Conservation (phyloP, 2,888 invertebrate genomes). For the Tuberolachnus salignus region DNA sequence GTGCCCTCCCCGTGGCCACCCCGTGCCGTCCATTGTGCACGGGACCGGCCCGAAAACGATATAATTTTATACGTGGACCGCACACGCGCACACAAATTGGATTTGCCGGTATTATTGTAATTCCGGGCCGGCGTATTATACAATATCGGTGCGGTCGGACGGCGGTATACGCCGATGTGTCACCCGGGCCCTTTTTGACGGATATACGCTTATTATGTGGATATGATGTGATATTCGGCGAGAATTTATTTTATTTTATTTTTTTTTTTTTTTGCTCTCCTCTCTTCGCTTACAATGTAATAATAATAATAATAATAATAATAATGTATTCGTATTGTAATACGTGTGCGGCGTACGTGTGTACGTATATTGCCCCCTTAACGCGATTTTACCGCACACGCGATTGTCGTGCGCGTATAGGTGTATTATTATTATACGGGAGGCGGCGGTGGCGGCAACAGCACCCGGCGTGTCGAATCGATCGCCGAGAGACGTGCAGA, state of each 20-base stretch:
- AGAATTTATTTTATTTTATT: not conserved
- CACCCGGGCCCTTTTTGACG: constrained; percentile 50
- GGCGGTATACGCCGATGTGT: constrained; percentile 14
- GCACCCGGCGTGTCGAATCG: constrained; percentile 51
- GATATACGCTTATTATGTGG: constrained; percentile 12
- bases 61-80: too few relatives aligned
- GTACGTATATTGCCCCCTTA: not conserved
- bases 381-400: constrained; percentile 12
- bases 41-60: not conserved
- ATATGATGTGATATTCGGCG: too few relatives aligned
- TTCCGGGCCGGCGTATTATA: not conserved
- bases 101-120: constrained; percentile 17
- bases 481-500: constrained; percentile 15
- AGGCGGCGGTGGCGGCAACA: too few relatives aligned
- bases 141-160: too few relatives aligned
- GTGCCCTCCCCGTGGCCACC: too few relatives aligned
- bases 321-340: not conserved
- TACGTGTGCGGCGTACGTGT: not conserved
- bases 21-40: constrained; percentile 4
- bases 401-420: not conserved
- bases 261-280: not conserved
- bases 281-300: not conserved
- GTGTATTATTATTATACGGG: too few relatives aligned
- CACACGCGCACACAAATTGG: constrained; percentile 49
- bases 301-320: not conserved